phyloP scores from a whole-genome alignment of 2,113 vertebrate species.

The Rhagologus leucostigma region DNA sequence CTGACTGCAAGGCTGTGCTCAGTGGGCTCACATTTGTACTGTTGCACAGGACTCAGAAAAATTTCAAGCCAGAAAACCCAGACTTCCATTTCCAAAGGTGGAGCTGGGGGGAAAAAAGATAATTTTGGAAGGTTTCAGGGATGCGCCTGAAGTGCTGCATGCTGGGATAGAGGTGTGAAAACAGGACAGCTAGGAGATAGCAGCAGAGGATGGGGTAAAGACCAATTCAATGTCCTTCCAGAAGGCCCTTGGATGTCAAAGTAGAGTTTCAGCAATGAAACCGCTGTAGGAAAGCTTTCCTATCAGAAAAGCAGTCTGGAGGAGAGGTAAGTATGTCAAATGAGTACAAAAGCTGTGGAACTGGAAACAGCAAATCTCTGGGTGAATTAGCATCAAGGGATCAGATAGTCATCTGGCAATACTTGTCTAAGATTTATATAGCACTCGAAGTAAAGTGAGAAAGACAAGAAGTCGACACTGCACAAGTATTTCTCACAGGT shows the following conservation, averaged over 20 bases:
- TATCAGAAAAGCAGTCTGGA: background rate
- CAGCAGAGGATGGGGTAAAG: background rate
- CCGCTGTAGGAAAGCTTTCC: background rate
- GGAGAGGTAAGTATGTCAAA: background rate
- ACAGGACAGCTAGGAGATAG: background rate
- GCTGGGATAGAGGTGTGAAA: background rate
- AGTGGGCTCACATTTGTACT: rapidly evolving
- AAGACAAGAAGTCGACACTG: background rate
- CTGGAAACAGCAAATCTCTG: background rate
- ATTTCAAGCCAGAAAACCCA: rapidly evolving
- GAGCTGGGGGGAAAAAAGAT: rapidly evolving
- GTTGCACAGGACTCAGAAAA: background rate
- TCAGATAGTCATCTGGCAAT: background rate
- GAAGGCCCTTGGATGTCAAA: background rate
- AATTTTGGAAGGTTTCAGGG: background rate
- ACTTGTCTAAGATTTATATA: background rate
- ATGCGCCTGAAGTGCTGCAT: rapidly evolving
- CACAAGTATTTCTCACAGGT: background rate
- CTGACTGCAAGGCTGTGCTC: background rate
- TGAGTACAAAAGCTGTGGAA: background rate
- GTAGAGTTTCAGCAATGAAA: background rate
- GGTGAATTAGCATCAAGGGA: background rate
- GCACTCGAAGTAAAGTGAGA: background rate
- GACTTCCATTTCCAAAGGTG: background rate
- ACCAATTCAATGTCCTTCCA: background rate